phyloP scores from a whole-genome alignment of 2,797 vertebrate species.

The Microctenopoma stevenorrisi region DNA sequence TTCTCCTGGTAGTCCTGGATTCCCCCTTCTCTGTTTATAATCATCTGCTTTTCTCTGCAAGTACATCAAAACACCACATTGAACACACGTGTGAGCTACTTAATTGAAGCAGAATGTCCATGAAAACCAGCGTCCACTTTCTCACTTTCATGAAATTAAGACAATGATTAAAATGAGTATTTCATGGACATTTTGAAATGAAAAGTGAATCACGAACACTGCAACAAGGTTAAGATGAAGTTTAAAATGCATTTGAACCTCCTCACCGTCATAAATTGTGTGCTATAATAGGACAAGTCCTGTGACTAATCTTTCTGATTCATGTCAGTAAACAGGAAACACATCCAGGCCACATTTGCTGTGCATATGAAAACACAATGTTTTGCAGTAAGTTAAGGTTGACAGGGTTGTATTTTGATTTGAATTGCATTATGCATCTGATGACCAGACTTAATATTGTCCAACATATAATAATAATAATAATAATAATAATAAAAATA shows the following conservation, averaged over 20 bases:
- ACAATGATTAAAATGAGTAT: conserved; percentile 2
- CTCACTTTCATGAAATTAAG: conserved; percentile 20
- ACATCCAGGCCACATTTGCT: conserved; percentile 12
- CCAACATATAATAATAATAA: too few relatives aligned
- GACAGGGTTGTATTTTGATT: background rate
- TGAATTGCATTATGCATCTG: background rate
- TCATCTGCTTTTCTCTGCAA: conserved; percentile 43
- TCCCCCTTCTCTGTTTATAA: conserved; percentile 17
- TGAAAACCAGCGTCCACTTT: conserved; percentile 39
- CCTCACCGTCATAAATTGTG: conserved; percentile 4
- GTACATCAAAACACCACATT: conserved; percentile 36
- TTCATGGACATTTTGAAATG: background rate
- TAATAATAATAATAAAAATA: too few relatives aligned
- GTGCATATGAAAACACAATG: conserved; percentile 23
- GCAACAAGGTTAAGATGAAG: background rate
- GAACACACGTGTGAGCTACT: conserved; percentile 45
- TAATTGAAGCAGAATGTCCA: conserved; percentile 27
- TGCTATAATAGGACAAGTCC: conserved; percentile 8
- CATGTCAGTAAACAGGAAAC: conserved; percentile 8
- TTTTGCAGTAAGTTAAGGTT: conserved; percentile 3
- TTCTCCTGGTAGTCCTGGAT: conserved; percentile 36
- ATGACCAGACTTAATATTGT: background rate
- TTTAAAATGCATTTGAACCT: conserved; percentile 7
- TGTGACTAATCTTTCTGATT: conserved; percentile 13
- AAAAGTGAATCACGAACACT: background rate